These are phyloP conservation scores for Odobenus rosmarus DNA, from an alignment of 2,113 vertebrate species.

Conservation along the genomic window DNA sequence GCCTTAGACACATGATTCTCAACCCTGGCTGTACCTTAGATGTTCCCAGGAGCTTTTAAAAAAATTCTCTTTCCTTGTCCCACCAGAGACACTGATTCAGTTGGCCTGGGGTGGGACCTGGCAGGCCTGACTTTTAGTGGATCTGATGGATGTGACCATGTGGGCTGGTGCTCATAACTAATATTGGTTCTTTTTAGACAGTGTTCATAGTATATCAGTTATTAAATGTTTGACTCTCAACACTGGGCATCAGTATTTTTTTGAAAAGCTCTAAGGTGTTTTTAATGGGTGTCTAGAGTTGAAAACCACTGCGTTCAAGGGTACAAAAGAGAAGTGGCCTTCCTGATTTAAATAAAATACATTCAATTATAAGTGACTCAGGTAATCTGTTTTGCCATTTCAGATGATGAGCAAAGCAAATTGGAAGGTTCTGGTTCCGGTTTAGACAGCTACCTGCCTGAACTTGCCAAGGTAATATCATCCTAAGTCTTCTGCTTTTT, in stretches of 20 bases:
- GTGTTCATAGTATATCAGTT: not conserved
- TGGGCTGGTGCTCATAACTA: not conserved
- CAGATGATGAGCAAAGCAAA: conserved; percentile 96
- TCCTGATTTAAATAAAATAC: not conserved
- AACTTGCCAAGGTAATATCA: conserved; percentile 87
- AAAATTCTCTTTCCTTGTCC: not conserved
- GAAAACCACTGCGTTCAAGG: not conserved
- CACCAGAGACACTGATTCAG: not conserved
- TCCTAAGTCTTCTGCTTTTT: not conserved
- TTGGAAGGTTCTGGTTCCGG: conserved; percentile 93
- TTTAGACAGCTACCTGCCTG: conserved; percentile 95
- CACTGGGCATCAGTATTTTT: not conserved
- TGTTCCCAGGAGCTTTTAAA: not conserved
- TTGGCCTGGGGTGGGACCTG: not conserved
- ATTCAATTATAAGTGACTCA: not conserved
- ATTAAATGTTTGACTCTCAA: not conserved
- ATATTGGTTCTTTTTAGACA: too few relatives aligned
- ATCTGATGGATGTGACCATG: not conserved
- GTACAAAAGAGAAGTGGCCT: not conserved
- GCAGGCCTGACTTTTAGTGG: not conserved
- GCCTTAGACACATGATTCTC: not conserved
- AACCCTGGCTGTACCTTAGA: not conserved
- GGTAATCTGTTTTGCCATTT: conserved; percentile 75
- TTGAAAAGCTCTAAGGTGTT: not conserved
- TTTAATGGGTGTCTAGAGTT: not conserved